Evolutionary conservation across 2,888 invertebrate species (phyloP), one percentile per base, ranked within the genome.

Genomic region (Sesia apiformis): DNA sequence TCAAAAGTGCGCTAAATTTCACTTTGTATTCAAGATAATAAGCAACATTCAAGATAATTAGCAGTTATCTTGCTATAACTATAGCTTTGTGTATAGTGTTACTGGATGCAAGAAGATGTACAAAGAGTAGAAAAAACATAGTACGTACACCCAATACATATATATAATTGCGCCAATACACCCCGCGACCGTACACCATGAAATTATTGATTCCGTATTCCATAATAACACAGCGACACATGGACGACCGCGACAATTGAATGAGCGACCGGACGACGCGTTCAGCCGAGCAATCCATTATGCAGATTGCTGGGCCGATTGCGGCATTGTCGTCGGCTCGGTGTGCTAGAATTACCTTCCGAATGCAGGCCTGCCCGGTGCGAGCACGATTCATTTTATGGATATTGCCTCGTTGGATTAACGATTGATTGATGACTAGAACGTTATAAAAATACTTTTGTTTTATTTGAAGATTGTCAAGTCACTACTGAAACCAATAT

Each of bases 261-360:
- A 87, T 87, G 87, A 87, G 77, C 77, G 81, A 78, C 81, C 81
- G 84, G 84, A 80, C 76, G 75, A 70, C 72, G 79, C 83, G 84
- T 79, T 81, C 84, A 81, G 72, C 76, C 81, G 84, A 84, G 81
- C 88, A 86, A 88, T 88, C 88, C 84, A 87, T 87, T 88, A 88
- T 88, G 88, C 82, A 88, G 88, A 88, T 88, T 86, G 86, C 74
- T 75, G 74, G 75, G 69, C 82, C 85, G 87, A 87, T 87, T 87
- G 88, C 84, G 81, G 86, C 85, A 87, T 87, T 87, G 87, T 87
- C 84, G 84, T 72, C 70, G 71, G 74, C 76, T 76, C 76, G 77
- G 52, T 40, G 40, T 70, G 74, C 72, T 75, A 70, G 78, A 80
- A 83, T 83, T 82, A 55, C 54, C 53, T 52, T 40, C 52, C 60